Evolutionary conservation across 2,797 vertebrate genomes (phyloP), one percentile per base, ranked within the genome.

Genomic region (Chelon labrosus): DNA sequence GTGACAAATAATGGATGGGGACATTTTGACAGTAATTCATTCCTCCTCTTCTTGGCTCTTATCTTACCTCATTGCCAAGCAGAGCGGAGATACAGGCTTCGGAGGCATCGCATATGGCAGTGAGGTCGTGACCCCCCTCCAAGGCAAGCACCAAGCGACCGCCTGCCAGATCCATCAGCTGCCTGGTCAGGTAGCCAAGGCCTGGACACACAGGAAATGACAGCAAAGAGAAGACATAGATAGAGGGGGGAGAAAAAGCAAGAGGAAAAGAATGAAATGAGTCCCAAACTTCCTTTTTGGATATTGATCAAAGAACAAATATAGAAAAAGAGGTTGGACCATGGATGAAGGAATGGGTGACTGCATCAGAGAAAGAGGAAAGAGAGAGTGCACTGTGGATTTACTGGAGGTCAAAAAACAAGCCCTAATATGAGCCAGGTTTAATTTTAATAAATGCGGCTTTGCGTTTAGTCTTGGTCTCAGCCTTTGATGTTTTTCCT

Each of bases 111-210:
- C 98, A 99, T 86, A 99, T 99, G 89, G 98, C 98, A 0, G 97
- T 99, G 85, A 99, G 96, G 95, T 99, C 98, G 0, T 99, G 98
- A 91, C 98, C 98, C 46, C 98, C 98, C 91, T 99, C 98, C 0
- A 99, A 94, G 63, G 97, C 98, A 31, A 99, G 95, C 60, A 99
- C 95, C 0, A 99, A 39, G 3, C 98, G 96, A 65, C 97, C 97
- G 59, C 96, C 96, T 0, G 98, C 98, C 95, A 99, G 92, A 70
- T 86, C 96, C 98, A 99, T 99, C 91, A 99, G 97, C 92, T 99
- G 97, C 95, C 97, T 96, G 49, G 98, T 99, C 94, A 99, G 96
- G 94, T 99, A 97, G 84, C 98, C 97, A 0, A 99, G 97, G 92
- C 98, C 98, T 99, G 95, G 70, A 82, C 50, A 72, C 71, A 90